A percentile compares a stretch with the other conserved stretches of the same genome.
Conservation (phyloP, 1,140 invertebrate genomes). For the Cyphomyrmex costatus region DNA sequence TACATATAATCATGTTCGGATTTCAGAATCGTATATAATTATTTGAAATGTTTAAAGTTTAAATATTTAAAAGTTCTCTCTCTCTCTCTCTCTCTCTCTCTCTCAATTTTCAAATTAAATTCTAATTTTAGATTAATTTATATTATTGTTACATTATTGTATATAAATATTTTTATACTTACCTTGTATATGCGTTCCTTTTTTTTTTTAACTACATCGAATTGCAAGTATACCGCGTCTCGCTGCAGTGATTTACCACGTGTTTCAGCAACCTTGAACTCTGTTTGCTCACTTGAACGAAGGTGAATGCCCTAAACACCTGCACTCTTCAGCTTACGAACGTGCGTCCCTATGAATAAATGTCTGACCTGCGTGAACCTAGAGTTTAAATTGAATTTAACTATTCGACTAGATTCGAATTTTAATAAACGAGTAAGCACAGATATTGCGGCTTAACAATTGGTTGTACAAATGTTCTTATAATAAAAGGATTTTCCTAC, state of each 20-base stretch:
- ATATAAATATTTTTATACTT: constrained; percentile 1
- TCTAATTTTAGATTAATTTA: background rate
- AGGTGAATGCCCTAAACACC: constrained; percentile 76
- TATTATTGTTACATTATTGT: background rate
- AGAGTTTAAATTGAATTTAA: background rate
- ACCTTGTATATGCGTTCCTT: background rate
- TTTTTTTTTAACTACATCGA: background rate
- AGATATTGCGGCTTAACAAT: background rate
- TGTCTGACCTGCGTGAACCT: background rate
- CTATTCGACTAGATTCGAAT: background rate
- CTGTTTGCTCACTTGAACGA: constrained; percentile 60
- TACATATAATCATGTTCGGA: background rate
- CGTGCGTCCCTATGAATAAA: background rate
- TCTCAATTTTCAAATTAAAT: background rate
- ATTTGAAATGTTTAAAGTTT: background rate
- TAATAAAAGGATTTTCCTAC: background rate
- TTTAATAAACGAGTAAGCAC: background rate
- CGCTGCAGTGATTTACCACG: constrained; percentile 53
- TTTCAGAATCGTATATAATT: background rate
- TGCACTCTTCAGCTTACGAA: constrained; percentile 35
- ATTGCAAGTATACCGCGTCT: background rate
- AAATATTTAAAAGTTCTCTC: constrained; percentile 2
- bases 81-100: too few relatives aligned
- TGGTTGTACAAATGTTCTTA: background rate
- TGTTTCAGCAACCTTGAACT: constrained; percentile 76